Percentiles rank a stretch among this genome's conserved stretches.
These are phyloP conservation scores for Sylvia atricapilla DNA, from an alignment of 2,113 vertebrate species.

Conservation along the genomic window DNA sequence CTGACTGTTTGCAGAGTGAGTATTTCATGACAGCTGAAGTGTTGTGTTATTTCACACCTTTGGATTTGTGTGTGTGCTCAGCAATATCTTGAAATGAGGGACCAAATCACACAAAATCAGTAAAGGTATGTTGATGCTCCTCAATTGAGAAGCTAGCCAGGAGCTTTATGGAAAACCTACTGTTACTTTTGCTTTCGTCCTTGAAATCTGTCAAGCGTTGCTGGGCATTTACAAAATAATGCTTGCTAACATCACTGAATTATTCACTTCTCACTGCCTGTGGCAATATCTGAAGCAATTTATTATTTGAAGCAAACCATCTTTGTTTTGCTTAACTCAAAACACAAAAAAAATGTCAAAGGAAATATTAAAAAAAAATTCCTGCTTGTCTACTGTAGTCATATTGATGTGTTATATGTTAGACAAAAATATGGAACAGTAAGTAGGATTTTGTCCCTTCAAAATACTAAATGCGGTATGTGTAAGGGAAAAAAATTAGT, in stretches of 20 bases:
- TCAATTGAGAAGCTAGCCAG: background rate
- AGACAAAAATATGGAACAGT: background rate
- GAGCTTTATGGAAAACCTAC: background rate
- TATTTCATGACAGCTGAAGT: background rate
- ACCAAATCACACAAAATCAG: background rate
- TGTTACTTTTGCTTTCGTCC: background rate
- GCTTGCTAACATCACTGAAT: background rate
- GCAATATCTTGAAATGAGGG: background rate
- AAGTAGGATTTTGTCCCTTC: background rate
- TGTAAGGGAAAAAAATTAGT: background rate
- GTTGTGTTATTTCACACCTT: background rate
- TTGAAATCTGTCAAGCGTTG: background rate
- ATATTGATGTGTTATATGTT: background rate
- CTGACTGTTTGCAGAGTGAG: conserved; percentile 98
- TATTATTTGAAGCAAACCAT: background rate
- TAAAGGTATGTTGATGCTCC: background rate
- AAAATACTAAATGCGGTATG: background rate
- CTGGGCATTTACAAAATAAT: background rate
- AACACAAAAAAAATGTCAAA: background rate
- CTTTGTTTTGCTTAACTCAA: background rate
- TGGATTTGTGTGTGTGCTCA: background rate
- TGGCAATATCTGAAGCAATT: background rate
- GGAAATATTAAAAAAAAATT: background rate
- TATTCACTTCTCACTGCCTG: background rate
- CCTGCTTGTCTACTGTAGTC: background rate